Percentiles rank a stretch among this genome's conserved stretches.
Evolutionary conservation across 2,797 vertebrate species (phyloP).

Genomic region (Leptatherina wallacei): DNA sequence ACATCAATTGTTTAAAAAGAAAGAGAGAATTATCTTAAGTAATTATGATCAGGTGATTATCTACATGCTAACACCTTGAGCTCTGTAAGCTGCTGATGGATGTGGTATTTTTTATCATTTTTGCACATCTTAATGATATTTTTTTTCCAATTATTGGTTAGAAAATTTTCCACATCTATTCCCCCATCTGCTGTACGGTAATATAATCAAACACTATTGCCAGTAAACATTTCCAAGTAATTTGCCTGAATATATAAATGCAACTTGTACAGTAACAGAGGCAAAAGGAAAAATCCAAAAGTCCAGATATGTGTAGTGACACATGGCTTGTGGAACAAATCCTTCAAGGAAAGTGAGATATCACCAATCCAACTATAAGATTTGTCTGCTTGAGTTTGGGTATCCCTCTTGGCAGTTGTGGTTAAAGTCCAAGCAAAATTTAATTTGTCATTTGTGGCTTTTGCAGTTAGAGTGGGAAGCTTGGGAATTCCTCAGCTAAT

Average conservation of each 20-base stretch:
- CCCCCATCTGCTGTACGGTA: constrained; percentile 8
- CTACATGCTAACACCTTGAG: too few species aligned
- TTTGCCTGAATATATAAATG: background rate
- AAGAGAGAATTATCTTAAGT: too few species aligned
- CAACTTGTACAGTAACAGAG: constrained; percentile 15
- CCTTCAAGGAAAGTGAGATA: constrained; percentile 50
- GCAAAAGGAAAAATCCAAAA: constrained; percentile 24
- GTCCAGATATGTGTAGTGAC: constrained; percentile 18
- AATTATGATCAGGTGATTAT: too few species aligned
- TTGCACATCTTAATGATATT: too few species aligned
- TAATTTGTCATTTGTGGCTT: constrained; percentile 51
- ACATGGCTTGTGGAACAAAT: constrained; percentile 14
- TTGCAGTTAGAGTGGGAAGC: constrained; percentile 32
- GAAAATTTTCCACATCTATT: background rate
- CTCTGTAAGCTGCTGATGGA: too few species aligned
- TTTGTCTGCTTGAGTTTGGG: constrained; percentile 48
- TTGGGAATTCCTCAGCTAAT: constrained; percentile 37
- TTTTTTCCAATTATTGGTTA: background rate
- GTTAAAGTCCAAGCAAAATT: constrained; percentile 64
- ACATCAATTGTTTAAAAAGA: too few species aligned
- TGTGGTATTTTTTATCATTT: too few species aligned
- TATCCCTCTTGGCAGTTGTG: constrained; percentile 47
- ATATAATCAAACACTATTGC: background rate
- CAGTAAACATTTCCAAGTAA: constrained; percentile 5
- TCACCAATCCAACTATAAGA: constrained; percentile 51